These are phyloP conservation scores for Perccottus glenii DNA, from an alignment of 2,113 vertebrate species.

Conservation along the genomic window DNA sequence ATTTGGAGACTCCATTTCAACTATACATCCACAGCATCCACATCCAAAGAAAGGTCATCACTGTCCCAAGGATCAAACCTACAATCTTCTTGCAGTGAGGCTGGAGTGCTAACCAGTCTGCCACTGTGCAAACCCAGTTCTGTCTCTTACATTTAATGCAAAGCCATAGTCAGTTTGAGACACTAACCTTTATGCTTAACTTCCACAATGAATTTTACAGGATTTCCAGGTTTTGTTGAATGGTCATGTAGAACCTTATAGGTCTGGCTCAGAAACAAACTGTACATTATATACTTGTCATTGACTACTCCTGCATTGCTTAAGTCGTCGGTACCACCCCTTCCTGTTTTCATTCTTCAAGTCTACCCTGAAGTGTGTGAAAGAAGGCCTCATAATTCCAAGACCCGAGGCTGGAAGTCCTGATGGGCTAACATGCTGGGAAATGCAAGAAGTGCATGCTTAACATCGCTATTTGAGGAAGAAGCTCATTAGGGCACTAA, in stretches of 20 bases:
- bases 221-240: not conserved
- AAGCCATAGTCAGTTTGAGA: too few species aligned
- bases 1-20: too few species aligned
- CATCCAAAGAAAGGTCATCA: too few species aligned
- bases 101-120: too few species aligned
- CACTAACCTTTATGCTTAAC: too few species aligned
- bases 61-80: too few species aligned
- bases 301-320: conserved; percentile 10
- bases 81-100: too few species aligned
- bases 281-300: conserved; percentile 5
- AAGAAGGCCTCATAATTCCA: conserved; percentile 6
- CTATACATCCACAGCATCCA: too few species aligned
- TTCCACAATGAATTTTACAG: too few species aligned
- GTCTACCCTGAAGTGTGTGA: conserved; percentile 4
- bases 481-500: conserved; percentile 53
- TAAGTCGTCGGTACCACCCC: not conserved
- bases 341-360: conserved; percentile 32
- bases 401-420: conserved; percentile 8
- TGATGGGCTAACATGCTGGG: conserved; percentile 17
- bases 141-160: too few species aligned
- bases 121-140: too few species aligned
- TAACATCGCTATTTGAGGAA: conserved; percentile 53
- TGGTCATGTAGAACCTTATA: not conserved
- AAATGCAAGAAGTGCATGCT: conserved; percentile 26
- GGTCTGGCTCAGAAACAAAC: not conserved